Evolutionary conservation across 2,113 vertebrate genomes (phyloP).

Genomic region (Cathartes aura): DNA sequence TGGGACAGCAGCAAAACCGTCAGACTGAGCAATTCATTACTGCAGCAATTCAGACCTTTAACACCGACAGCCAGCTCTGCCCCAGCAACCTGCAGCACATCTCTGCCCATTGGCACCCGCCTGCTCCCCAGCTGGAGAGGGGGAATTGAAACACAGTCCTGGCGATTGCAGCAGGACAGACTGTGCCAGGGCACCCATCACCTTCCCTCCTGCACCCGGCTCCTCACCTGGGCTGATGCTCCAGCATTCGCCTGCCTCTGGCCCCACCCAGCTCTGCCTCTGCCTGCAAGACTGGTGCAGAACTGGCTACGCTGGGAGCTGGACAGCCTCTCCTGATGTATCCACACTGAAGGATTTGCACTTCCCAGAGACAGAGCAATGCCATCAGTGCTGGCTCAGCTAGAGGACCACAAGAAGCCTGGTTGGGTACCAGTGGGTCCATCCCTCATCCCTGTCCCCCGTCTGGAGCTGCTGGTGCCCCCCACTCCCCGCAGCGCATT

Average conservation of each 20-base stretch:
- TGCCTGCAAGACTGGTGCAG: background rate
- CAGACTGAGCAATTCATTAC: background rate
- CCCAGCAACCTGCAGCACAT: background rate
- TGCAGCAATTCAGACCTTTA: background rate
- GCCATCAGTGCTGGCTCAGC: background rate
- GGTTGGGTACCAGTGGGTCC: background rate
- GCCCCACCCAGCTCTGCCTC: background rate
- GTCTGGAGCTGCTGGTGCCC: background rate
- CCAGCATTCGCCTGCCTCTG: background rate
- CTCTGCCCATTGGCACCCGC: background rate
- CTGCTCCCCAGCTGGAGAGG: background rate
- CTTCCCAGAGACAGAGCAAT: background rate
- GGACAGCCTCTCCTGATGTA: background rate
- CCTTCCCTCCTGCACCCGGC: fast-evolving
- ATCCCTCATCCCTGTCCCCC: background rate
- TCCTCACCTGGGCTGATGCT: background rate
- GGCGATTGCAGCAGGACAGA: background rate
- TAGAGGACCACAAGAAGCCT: background rate
- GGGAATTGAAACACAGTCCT: background rate
- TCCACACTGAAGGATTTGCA: fast-evolving
- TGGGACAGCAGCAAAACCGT: background rate
- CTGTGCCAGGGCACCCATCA: background rate
- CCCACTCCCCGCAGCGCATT: fast-evolving
- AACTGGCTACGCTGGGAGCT: background rate
- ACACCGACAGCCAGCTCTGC: background rate